Conservation (phyloP, 2,797 vertebrate genomes). For the Acipenser transmontanus region DNA sequence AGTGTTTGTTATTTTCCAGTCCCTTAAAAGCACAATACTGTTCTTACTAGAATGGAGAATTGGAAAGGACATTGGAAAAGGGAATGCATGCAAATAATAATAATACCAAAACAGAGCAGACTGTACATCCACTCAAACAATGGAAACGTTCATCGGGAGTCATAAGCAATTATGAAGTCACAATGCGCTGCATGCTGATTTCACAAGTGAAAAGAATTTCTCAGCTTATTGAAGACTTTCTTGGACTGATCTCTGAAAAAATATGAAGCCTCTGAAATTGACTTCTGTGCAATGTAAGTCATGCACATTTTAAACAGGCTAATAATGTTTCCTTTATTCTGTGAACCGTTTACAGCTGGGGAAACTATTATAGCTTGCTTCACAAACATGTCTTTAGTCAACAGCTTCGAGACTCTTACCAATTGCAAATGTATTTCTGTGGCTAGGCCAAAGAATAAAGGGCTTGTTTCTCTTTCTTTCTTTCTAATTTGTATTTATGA, state of each 20-base stretch:
- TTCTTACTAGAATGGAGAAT: slow-evolving; percentile 63
- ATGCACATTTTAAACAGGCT: slow-evolving; percentile 93
- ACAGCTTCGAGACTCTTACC: slow-evolving; percentile 65
- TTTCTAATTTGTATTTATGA: slow-evolving; percentile 38
- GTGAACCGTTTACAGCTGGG: slow-evolving; percentile 70
- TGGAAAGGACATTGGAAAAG: slow-evolving; percentile 72
- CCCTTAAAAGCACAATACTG: slow-evolving; percentile 71
- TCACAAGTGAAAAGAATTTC: slow-evolving; percentile 78
- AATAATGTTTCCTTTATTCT: slow-evolving; percentile 93
- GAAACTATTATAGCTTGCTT: slow-evolving; percentile 73
- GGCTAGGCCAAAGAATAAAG: slow-evolving; percentile 57
- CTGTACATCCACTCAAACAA: slow-evolving; percentile 81
- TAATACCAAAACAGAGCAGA: slow-evolving; percentile 84
- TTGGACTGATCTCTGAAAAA: slow-evolving; percentile 75
- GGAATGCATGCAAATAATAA: slow-evolving; percentile 76
- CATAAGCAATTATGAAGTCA: slow-evolving; percentile 81
- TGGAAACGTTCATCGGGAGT: slow-evolving; percentile 82
- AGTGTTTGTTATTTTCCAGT: slow-evolving; percentile 74
- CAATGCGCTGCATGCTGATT: slow-evolving; percentile 88
- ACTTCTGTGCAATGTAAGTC: slow-evolving; percentile 98
- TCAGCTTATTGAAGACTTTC: slow-evolving; percentile 76
- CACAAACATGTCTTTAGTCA: slow-evolving; percentile 71
- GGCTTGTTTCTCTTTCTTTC: slow-evolving; percentile 40
- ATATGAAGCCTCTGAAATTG: slow-evolving; percentile 76
- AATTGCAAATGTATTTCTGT: slow-evolving; percentile 69